phyloP scores from a whole-genome alignment of 2,797 vertebrate genomes.

The Mus caroli region DNA sequence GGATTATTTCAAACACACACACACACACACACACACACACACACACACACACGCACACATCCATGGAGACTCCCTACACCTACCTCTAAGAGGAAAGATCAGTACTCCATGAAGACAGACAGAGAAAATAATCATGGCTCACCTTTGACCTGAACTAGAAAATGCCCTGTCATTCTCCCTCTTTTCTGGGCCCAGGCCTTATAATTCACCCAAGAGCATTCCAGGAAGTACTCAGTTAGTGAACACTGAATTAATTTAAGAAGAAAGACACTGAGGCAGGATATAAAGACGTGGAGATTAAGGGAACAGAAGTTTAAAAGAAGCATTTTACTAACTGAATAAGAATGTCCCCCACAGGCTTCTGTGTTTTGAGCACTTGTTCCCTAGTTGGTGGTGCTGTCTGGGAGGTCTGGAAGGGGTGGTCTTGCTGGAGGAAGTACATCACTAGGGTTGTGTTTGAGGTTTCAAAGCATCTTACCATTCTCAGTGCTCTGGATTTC shows the following conservation, averaged over 20 bases:
- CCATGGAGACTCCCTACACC: background rate
- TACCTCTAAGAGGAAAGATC: background rate
- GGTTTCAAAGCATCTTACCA: background rate
- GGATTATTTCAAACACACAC: background rate
- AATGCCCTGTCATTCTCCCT: background rate
- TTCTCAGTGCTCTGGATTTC: background rate
- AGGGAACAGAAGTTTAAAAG: background rate
- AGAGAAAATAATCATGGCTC: background rate
- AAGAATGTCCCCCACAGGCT: background rate
- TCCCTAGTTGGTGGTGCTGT: background rate
- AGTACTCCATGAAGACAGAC: background rate
- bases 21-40: background rate
- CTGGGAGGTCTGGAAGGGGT: background rate
- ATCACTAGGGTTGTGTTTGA: background rate
- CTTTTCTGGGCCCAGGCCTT: background rate
- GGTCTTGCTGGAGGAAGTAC: background rate
- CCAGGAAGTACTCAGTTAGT: background rate
- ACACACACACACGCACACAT: too few species aligned
- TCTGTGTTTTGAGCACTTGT: background rate
- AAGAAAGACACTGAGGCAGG: background rate
- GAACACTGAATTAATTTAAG: background rate
- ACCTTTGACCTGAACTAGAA: background rate
- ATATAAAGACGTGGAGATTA: background rate
- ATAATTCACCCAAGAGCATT: background rate
- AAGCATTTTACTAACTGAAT: too few species aligned